Evolutionary conservation across 2,113 vertebrate species (phyloP), one percentile per base, ranked within the genome.

Genomic region (Podiceps cristatus): DNA sequence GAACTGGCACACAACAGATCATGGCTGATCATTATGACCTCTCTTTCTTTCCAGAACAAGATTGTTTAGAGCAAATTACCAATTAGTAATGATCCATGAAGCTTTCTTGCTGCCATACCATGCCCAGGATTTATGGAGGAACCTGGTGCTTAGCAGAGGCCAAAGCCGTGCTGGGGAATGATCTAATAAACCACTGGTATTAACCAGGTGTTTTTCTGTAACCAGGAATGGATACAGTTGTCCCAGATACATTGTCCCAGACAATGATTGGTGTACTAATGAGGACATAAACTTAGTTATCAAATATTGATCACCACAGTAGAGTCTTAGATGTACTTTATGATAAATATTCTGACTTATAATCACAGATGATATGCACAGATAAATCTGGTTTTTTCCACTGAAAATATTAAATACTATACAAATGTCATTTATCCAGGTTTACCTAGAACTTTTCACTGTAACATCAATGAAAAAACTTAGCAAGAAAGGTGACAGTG

Each of bases 21-120:
- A 11, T 0, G 0, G 5, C 19, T 77, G 33, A 78, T 45, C 23
- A 37, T 42, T 44, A 23, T 14, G 17, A 72, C 2, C 8, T 45
- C 37, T 37, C 37, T 24, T 42, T 63, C 6, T 40, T 53, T 80
- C 28, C 11, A 63, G 37, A 71, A 55, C 5, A 76, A 50, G 16
- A 40, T 8, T 15, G 9, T 7, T 83, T 6, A 25, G 44, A 14
- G 5, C 13, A 66, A 77, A 62, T 35, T 53, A 3, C 7, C 35
- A 44, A 5, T 52, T 64, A 52, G 23, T 13, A 44, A 68, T n/a
- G 16, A 4, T 27, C 35, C 3, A 11, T 47, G 13, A 31, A 44
- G 15, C 40, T 63, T 66, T 45, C 23, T 49, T 93, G 23, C 35
- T 74, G 20, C 3, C 6, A 37, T 37, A 37, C 37, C 37, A 37